phyloP scores from a whole-genome alignment of 2,113 vertebrate genomes.

The Falcunculus frontatus region DNA sequence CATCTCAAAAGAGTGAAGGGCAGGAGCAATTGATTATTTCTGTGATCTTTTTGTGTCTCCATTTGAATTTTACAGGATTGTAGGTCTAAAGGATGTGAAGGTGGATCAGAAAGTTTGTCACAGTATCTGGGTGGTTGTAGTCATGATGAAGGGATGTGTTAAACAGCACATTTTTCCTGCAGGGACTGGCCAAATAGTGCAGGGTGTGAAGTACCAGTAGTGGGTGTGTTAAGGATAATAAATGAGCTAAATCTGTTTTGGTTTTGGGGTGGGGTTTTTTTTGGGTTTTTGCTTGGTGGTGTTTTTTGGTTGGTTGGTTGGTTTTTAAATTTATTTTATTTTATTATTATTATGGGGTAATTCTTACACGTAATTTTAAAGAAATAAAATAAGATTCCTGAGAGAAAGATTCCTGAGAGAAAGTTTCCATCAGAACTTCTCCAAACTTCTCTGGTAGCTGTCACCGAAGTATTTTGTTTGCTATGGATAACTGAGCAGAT shows the following conservation, averaged over 20 bases:
- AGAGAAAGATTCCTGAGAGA: not conserved
- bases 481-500: not conserved
- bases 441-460: not conserved
- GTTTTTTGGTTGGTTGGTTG: not conserved
- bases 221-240: not conserved
- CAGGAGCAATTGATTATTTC: not conserved
- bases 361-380: not conserved
- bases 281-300: not conserved
- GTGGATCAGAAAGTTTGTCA: not conserved
- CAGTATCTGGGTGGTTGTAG: not conserved
- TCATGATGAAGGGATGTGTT: rapidly evolving
- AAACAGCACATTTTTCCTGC: not conserved
- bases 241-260: not conserved
- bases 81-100: not conserved
- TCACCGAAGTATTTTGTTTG: not conserved
- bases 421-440: not conserved
- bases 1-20: not conserved
- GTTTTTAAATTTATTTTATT: not conserved
- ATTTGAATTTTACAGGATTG: not conserved
- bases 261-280: not conserved
- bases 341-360: too few relatives aligned
- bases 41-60: not conserved
- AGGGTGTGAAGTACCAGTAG: not conserved
- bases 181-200: not conserved
- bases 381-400: not conserved